Evolutionary conservation across 2,113 vertebrate species (phyloP).

Genomic region (Nerophis lumbriciformis): DNA sequence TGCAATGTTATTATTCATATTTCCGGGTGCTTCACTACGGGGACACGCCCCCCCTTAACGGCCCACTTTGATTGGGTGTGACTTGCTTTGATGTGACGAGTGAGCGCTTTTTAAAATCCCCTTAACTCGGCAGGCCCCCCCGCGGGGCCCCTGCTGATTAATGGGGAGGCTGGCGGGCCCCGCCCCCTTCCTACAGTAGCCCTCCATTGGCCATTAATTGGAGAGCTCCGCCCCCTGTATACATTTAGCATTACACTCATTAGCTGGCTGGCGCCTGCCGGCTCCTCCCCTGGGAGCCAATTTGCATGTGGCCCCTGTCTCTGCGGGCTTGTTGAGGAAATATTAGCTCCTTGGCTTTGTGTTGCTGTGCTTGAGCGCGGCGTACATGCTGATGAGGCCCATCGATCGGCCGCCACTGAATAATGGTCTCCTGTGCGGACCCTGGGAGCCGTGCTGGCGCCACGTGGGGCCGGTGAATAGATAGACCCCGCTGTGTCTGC

Average conservation of each 20-base stretch:
- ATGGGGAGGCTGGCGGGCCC: conserved; percentile 44
- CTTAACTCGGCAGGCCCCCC: conserved; percentile 63
- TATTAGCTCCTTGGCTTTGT: conserved; percentile 66
- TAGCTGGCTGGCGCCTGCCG: conserved; percentile 72
- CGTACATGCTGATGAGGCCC: conserved; percentile 68
- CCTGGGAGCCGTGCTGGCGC: conserved; percentile 55
- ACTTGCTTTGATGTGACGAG: conserved; percentile 72
- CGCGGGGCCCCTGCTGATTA: conserved; percentile 60
- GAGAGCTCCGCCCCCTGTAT: conserved; percentile 67
- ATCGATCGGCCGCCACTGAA: conserved; percentile 70
- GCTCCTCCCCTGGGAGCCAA: conserved; percentile 74
- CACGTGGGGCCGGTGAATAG: conserved; percentile 36
- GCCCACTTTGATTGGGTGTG: conserved; percentile 62
- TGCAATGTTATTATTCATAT: not conserved
- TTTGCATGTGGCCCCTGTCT: conserved; percentile 74
- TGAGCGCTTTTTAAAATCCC: conserved; percentile 73
- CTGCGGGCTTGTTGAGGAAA: conserved; percentile 72
- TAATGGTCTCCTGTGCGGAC: conserved; percentile 53
- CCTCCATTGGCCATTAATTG: conserved; percentile 73
- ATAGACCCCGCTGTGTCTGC: conserved; percentile 34
- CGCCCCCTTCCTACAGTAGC: conserved; percentile 42
- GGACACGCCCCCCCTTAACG: not conserved
- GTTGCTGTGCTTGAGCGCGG: conserved; percentile 59
- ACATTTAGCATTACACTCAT: conserved; percentile 78
- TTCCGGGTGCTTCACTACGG: conserved; percentile 4